Conservation (phyloP, 2,888 invertebrate species). For the Camponotus fellah region DNA sequence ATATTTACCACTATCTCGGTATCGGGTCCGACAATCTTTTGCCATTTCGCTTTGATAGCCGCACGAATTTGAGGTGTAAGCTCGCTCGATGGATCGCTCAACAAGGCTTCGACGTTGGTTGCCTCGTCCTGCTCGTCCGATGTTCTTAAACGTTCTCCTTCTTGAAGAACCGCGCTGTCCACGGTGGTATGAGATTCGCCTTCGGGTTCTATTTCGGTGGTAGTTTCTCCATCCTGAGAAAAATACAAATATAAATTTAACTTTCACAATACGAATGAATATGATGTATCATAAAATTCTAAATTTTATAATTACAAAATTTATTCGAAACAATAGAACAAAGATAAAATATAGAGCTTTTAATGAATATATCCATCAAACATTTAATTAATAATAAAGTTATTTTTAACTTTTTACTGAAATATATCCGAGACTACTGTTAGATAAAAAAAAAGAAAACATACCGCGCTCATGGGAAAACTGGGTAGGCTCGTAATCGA, state of each 20-base stretch:
- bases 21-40: constrained; percentile 92
- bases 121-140: constrained; percentile 90
- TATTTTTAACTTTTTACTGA: not conserved
- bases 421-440: not conserved
- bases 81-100: constrained; percentile 85
- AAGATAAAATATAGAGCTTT: not conserved
- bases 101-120: constrained; percentile 82
- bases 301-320: constrained; percentile 18
- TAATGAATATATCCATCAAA: not conserved
- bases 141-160: constrained; percentile 88
- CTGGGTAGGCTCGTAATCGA: constrained; percentile 94
- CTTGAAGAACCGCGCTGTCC: constrained; percentile 87
- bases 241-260: constrained; percentile 9
- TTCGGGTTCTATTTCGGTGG: constrained; percentile 91
- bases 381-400: constrained; percentile 22
- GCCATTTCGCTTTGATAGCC: constrained; percentile 93
- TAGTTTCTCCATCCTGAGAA: constrained; percentile 89
- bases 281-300: not conserved
- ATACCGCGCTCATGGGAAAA: constrained; percentile 92
- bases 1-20: constrained; percentile 93
- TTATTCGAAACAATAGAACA: not conserved
- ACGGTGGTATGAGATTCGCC: constrained; percentile 93
- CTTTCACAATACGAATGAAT: not conserved
- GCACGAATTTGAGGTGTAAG: constrained; percentile 90
- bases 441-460: constrained; percentile 78